phyloP scores from a whole-genome alignment of 2,888 invertebrate species.

The Trachelus iudaicus region DNA sequence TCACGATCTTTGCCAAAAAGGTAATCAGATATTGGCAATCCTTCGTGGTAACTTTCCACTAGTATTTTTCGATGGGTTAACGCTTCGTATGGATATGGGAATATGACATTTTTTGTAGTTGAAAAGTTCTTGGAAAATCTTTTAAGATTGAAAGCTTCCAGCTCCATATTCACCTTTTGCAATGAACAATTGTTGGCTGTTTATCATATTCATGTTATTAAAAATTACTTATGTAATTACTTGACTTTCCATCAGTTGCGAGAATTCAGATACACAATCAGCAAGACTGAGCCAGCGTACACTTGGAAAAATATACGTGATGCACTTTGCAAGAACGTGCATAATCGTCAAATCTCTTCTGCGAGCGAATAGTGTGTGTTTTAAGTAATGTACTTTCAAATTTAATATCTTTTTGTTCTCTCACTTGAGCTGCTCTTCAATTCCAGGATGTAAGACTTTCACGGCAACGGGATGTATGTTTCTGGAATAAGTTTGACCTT shows the following conservation, averaged over 20 bases:
- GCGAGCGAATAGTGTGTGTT: neutral
- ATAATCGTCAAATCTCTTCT: slow-evolving; percentile 64
- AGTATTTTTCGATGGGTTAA: slow-evolving; percentile 62
- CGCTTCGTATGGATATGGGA: slow-evolving; percentile 62
- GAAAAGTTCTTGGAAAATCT: slow-evolving; percentile 64
- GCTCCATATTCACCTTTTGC: slow-evolving; percentile 63
- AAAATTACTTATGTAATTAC: slow-evolving; percentile 37
- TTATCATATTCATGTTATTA: neutral
- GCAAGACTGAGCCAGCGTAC: slow-evolving; percentile 65
- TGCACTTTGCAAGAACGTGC: slow-evolving; percentile 46
- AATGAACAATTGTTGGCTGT: neutral
- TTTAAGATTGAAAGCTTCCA: slow-evolving; percentile 65
- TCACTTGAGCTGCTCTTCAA: slow-evolving; percentile 53
- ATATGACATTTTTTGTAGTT: slow-evolving; percentile 50
- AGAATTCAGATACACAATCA: slow-evolving; percentile 66
- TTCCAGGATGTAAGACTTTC: slow-evolving; percentile 65
- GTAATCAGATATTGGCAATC: slow-evolving; percentile 57
- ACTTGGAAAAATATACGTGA: slow-evolving; percentile 55
- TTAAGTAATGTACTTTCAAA: no score
- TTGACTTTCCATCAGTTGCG: slow-evolving; percentile 64
- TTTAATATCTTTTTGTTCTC: neutral
- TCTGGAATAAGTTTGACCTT: neutral
- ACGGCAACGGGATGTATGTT: slow-evolving; percentile 58
- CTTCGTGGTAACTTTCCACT: slow-evolving; percentile 67
- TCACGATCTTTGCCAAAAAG: slow-evolving; percentile 32